Conservation (phyloP, 23 tunicate species). For the Ciona savignyi region DNA sequence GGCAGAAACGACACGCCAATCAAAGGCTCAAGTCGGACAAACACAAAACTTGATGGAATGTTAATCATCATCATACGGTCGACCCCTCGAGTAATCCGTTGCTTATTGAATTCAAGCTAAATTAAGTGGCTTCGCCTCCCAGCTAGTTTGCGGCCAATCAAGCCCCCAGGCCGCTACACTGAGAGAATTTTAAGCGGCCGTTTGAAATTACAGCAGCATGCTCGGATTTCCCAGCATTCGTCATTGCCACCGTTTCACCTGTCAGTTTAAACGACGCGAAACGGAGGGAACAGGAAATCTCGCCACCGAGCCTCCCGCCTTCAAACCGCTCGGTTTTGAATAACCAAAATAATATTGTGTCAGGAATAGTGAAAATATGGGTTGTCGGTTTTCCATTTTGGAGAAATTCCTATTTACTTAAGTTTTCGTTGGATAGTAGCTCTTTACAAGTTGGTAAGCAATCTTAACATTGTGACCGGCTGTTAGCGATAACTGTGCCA, state of each 20-base stretch:
- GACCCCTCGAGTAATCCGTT: background rate
- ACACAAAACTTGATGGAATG: constrained; percentile 1
- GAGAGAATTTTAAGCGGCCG: background rate
- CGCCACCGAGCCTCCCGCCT: background rate
- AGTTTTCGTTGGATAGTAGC: no score
- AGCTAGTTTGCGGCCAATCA: background rate
- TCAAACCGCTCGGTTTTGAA: background rate
- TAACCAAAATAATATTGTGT: no score
- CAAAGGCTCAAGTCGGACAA: background rate
- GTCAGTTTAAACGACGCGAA: constrained; percentile 1
- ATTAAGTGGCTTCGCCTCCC: background rate
- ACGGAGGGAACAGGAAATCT: background rate
- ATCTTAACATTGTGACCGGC: no score
- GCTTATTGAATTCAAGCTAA: background rate
- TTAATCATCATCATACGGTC: background rate
- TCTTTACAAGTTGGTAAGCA: no score
- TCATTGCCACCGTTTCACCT: background rate
- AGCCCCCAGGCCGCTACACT: background rate
- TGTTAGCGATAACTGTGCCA: background rate
- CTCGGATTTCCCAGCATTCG: background rate
- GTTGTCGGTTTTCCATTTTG: no score
- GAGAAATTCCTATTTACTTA: no score
- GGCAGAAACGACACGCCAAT: constrained; percentile 7
- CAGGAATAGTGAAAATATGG: no score
- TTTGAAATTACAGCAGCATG: background rate